Evolutionary conservation across 2,888 invertebrate species (phyloP), one percentile per base, ranked within the genome.

Genomic region (Lycia hirtaria): DNA sequence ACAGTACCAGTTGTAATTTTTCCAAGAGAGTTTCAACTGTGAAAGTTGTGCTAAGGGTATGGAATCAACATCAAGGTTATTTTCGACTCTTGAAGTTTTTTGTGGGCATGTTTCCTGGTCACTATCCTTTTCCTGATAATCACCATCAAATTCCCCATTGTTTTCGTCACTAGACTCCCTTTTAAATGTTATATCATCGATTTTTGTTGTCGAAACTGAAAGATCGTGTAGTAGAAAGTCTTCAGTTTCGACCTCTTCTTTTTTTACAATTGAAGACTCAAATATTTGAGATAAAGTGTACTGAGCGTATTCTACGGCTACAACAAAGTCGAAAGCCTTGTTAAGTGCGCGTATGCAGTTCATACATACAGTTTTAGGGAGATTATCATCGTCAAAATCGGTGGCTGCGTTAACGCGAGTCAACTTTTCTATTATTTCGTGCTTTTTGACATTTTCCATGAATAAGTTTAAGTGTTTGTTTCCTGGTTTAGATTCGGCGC

Each of bases 1-100:
- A 66, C 89, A 89, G 0, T 69, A 73, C 89, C 89, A 89, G 12
- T 44, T 71, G 37, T 80, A 89, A 33, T 85, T 79, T 24, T 75
- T 69, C 88, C 88, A 89, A 0, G 85, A 76, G 4, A 82, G 41
- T 71, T 83, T 81, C 0, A 80, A 54, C 37, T 81, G 78, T 0
- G 81, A 71, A 24, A 81, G 60, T 0, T 50, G 24, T 1, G 56
- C 35, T 32, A 56, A 20, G 5, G 84, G 81, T 17, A 79, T 63
- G 0, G 61, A 66, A 32, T 66, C 66, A 10, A 62, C 35, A 6
- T 64, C 64, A 5, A 33, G 17, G 9, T 35, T 59, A 37, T 44
- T 60, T 26, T 44, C 35, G 0, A 26, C 22, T 28, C 50, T 59
- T 7, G 28, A 43, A 3, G 7, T 9, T 33, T 59, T 54, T 28